Conservation (phyloP, 2,113 vertebrate genomes). For the Microtus montanus region DNA sequence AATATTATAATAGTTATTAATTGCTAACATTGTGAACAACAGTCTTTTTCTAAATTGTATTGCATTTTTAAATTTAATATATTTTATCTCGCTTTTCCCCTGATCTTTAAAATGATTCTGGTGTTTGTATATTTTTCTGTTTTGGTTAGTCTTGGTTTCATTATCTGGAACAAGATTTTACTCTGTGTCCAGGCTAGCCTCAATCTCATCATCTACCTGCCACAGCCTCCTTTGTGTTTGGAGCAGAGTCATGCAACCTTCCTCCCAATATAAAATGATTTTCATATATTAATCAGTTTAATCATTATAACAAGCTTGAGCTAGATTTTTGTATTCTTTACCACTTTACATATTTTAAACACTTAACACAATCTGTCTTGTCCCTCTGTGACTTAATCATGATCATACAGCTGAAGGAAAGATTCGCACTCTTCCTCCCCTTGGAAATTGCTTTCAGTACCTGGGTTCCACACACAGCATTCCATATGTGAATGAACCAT, state of each 20-base stretch:
- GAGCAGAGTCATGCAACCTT: not conserved
- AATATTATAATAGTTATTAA: not conserved
- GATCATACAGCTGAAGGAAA: not conserved
- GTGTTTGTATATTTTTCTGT: not conserved
- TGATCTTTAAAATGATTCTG: not conserved
- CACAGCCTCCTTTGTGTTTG: not conserved
- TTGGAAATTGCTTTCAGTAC: not conserved
- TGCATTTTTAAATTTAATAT: not conserved
- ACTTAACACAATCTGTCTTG: not conserved
- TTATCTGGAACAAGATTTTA: not conserved
- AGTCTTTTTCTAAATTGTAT: not conserved
- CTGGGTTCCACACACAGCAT: not conserved
- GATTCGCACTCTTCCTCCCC: not conserved
- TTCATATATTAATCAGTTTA: not conserved
- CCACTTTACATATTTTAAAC: not conserved
- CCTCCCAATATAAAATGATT: not conserved
- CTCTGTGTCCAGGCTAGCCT: not conserved
- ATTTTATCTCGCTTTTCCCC: not conserved
- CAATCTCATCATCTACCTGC: not conserved
- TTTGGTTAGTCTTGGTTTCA: not conserved
- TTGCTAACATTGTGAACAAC: not conserved
- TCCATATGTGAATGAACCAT: not conserved
- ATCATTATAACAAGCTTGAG: not conserved
- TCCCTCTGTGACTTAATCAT: not conserved
- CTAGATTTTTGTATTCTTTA: not conserved